phyloP scores from a whole-genome alignment of 2,113 vertebrate species.

The human region GRCh38 chr16:49756501-49757000 shows the following conservation, averaged over 20 bases:
- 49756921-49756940: not conserved
- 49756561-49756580: not conserved
- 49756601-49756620: not conserved
- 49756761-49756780: fast-evolving
- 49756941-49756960: not conserved
- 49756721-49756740: not conserved
- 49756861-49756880: not conserved
- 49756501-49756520: not conserved
- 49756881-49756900: not conserved
- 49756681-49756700: not conserved
- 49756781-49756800: not conserved
- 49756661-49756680: not conserved
- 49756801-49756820: not conserved
- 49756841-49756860: not conserved
- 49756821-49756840: not conserved
- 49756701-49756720: fast-evolving
- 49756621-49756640: not conserved
- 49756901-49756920: fast-evolving
- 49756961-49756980: not conserved
- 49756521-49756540: not conserved
- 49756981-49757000: not conserved
- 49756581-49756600: not conserved
- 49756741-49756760: too few species aligned
- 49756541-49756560: not conserved
- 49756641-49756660: not conserved